Evolutionary conservation across 2,797 vertebrate species (phyloP).

Genomic region (Lindbergichthys nudifrons): DNA sequence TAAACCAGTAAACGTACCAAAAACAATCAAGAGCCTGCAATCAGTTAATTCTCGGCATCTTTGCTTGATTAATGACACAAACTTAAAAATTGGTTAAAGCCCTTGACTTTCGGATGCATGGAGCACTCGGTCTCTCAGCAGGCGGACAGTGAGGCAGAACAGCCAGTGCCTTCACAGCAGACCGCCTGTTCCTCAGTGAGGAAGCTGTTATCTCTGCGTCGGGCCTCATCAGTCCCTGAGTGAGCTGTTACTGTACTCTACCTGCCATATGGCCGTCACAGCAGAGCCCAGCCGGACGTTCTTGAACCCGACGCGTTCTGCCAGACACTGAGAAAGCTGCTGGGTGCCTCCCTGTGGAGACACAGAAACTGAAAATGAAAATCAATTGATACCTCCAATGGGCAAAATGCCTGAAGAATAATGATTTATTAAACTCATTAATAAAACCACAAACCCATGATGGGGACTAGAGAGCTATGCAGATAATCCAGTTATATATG

Average conservation of each 20-base stretch:
- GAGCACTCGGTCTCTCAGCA: slow-evolving; percentile 46
- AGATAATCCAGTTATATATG: slow-evolving; percentile 4
- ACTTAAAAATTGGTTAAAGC: not conserved
- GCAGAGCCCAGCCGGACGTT: slow-evolving; percentile 78
- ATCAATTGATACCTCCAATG: not conserved
- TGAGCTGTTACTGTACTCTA: slow-evolving; percentile 79
- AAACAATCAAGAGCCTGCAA: not conserved
- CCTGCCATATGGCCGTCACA: slow-evolving; percentile 86
- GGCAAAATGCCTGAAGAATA: not conserved
- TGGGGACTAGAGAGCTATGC: not conserved
- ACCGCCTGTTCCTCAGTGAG: slow-evolving; percentile 61
- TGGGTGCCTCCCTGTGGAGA: slow-evolving; percentile 86
- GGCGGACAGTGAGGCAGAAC: slow-evolving; percentile 63
- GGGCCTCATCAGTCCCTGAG: slow-evolving; percentile 73
- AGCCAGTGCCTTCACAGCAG: slow-evolving; percentile 63
- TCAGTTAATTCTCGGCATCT: not conserved
- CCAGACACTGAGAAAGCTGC: slow-evolving; percentile 83
- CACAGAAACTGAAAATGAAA: slow-evolving; percentile 50
- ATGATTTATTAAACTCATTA: slow-evolving; percentile 14
- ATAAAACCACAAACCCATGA: not conserved
- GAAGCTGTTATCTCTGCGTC: slow-evolving; percentile 76
- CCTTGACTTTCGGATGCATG: not conserved
- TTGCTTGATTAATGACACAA: not conserved
- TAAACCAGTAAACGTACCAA: not conserved
- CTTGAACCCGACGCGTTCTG: slow-evolving; percentile 74